A percentile compares a stretch with the other conserved stretches of the same genome.
phyloP scores from a whole-genome alignment of 2,888 invertebrate genomes.

The Latrodectus hesperus region DNA sequence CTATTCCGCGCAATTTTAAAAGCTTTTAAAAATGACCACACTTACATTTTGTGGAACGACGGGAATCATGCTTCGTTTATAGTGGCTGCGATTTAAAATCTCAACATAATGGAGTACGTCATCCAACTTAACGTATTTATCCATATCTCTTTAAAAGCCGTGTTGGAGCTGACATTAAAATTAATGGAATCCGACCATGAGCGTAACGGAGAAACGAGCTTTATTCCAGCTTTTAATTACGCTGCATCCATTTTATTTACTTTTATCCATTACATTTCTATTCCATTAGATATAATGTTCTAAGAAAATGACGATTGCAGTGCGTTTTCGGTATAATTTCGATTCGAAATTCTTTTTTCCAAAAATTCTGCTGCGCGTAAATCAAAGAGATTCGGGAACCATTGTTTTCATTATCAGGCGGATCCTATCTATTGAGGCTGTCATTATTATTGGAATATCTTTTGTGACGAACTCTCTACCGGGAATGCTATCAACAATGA shows the following conservation, averaged over 20 bases:
- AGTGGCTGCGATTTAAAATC: constrained; percentile 26
- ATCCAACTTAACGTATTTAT: constrained; percentile 25
- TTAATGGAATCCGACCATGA: constrained; percentile 39
- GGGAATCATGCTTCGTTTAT: constrained; percentile 20
- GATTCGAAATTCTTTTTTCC: too few relatives aligned
- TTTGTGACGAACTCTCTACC: constrained; percentile 19
- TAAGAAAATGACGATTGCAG: constrained; percentile 33
- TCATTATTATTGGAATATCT: constrained; percentile 45
- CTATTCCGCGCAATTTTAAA: constrained; percentile 16
- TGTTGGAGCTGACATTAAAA: constrained; percentile 36
- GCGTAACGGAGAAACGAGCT: neutral
- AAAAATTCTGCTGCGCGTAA: neutral
- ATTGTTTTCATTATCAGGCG: constrained; percentile 33
- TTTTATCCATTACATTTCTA: constrained; percentile 13
- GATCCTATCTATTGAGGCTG: constrained; percentile 23
- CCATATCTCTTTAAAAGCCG: constrained; percentile 32
- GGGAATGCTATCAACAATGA: neutral
- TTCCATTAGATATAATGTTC: constrained; percentile 35
- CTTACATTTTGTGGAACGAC: constrained; percentile 1
- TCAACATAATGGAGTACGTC: constrained; percentile 28
- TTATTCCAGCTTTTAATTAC: constrained; percentile 43
- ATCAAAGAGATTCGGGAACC: constrained; percentile 1
- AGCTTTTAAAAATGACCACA: constrained; percentile 13
- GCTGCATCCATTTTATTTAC: constrained; percentile 50
- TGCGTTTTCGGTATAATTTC: too few relatives aligned